Conservation (phyloP, 2,113 vertebrate species). For the Origma solitaria region DNA sequence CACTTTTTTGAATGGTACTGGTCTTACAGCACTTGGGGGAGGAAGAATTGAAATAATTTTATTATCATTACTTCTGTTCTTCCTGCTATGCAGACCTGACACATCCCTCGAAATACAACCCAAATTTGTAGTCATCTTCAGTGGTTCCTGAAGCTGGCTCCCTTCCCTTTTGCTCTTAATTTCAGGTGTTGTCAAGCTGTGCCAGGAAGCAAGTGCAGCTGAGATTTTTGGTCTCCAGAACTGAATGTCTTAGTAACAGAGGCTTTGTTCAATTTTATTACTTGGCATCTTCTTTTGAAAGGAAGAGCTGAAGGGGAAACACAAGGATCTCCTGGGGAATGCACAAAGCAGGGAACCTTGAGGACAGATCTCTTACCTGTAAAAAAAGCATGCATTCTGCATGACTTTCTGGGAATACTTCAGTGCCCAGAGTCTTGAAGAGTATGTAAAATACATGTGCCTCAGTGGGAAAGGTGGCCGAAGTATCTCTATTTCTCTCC, state of each 20-base stretch:
- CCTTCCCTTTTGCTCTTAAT: not conserved
- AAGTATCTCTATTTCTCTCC: not conserved
- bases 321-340: not conserved
- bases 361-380: not conserved
- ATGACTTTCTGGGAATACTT: not conserved
- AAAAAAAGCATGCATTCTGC: not conserved
- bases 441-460: not conserved
- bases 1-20: not conserved
- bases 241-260: not conserved
- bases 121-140: not conserved
- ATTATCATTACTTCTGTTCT: not conserved
- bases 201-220: not conserved
- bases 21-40: not conserved
- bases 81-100: not conserved
- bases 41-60: not conserved
- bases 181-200: conserved; percentile 36
- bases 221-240: conserved; percentile 1
- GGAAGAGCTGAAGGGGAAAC: not conserved
- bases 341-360: not conserved
- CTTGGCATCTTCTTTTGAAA: not conserved
- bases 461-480: not conserved
- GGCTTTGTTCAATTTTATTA: conserved; percentile 27
- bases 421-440: not conserved
- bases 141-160: not conserved
- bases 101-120: not conserved